Conservation (phyloP, 2,113 vertebrate species). For the Mesembrinibis cayennensis region DNA sequence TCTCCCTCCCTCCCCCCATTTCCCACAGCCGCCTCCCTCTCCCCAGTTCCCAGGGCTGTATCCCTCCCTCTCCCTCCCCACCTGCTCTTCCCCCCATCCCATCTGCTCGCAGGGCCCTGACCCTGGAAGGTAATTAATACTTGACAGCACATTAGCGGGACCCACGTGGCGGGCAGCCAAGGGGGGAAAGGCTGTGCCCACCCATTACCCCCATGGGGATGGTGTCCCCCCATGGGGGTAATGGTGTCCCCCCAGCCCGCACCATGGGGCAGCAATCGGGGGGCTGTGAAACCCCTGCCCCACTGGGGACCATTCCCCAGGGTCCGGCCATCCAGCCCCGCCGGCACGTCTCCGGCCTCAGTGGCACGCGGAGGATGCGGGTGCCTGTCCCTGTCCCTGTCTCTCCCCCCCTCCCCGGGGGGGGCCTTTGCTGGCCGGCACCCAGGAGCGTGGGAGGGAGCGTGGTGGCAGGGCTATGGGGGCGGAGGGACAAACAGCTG, state of each 20-base stretch:
- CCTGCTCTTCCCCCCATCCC: background rate
- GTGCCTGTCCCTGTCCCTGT: background rate
- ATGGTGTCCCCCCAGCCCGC: background rate
- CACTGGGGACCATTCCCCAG: background rate
- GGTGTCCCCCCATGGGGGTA: too few relatives aligned
- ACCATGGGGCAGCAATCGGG: background rate
- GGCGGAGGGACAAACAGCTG: background rate
- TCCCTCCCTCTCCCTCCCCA: background rate
- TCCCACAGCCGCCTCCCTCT: background rate
- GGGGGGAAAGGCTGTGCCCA: background rate
- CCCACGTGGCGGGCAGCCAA: background rate
- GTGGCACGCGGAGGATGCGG: background rate
- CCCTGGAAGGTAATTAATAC: slow-evolving; percentile 13
- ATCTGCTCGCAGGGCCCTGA: background rate
- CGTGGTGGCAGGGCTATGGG: background rate
- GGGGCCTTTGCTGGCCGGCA: background rate
- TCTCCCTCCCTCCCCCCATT: too few relatives aligned
- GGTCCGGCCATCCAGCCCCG: background rate
- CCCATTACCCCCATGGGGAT: background rate
- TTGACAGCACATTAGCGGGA: slow-evolving; percentile 12
- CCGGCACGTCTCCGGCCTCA: background rate
- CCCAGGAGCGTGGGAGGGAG: background rate
- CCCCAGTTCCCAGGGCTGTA: background rate
- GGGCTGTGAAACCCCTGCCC: background rate
- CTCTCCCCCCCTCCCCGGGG: background rate